A percentile compares a stretch with the other conserved stretches of the same genome.
Conservation (phyloP, 2,113 vertebrate genomes). For the Steatornis caripensis region DNA sequence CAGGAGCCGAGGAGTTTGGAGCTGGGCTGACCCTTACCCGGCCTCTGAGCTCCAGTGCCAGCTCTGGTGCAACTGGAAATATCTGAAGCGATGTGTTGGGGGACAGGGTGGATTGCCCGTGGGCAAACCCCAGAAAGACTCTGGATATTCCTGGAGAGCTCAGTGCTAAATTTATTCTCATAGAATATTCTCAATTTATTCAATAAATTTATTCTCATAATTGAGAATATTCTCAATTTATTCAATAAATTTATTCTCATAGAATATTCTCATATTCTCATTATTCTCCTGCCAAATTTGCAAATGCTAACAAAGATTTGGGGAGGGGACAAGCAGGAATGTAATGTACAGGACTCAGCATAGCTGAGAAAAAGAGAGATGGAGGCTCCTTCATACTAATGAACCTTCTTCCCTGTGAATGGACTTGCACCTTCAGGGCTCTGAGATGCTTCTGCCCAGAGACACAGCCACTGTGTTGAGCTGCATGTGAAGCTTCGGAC, state of each 20-base stretch:
- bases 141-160: neutral
- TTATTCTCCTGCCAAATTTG: neutral
- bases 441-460: neutral
- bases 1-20: neutral
- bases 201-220: too few species aligned
- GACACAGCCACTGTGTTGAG: neutral
- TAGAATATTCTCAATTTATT: too few species aligned
- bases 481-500: neutral
- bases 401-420: neutral
- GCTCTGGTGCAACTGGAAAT: neutral
- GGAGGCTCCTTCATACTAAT: neutral
- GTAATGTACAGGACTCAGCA: neutral
- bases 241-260: too few species aligned
- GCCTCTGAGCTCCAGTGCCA: neutral
- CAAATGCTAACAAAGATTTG: neutral
- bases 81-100: fast-evolving
- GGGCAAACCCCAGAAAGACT: neutral
- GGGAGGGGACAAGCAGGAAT: neutral
- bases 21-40: neutral
- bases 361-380: neutral
- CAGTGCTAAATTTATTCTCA: neutral
- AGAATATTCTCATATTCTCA: too few species aligned
- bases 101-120: neutral
- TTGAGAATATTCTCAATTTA: too few species aligned
- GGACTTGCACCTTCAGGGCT: neutral